Base-by-base conservation (phyloP, 2,888 invertebrate species). In the Trichogramma evanescens region DNA sequence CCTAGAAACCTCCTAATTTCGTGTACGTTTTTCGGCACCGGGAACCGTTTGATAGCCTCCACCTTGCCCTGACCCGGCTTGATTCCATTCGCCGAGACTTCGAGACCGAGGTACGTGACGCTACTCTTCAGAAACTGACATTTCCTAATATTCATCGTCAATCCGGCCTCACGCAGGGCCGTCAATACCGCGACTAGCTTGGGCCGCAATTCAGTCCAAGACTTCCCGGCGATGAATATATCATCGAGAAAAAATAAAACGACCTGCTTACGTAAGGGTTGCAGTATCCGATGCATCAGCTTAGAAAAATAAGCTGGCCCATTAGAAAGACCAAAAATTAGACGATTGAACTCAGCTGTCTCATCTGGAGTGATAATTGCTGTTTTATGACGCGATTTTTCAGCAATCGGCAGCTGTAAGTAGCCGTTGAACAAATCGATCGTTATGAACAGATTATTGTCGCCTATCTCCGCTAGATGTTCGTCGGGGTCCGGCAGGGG, bases 221-320 rank as follows among this genome's bases (percentile, higher is more conserved):
- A 54, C 2, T 49, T 62, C 5, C 66, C 69, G 3, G 66, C 64
- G 1, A 71, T 62, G 1, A 73, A 43, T 4, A 72, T 55, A 50
- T 72, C 74, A 48, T 74, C 72, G 3, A 74, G 9, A 50, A 72
- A 74, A 5, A 65, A 67, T 9, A 69, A 50, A 2, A 63, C 66
- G 4, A 66, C 57, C 4, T 63, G 60, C 41, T 65, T 63, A 6
- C 62, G 61, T 38, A 70, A n/a, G 2, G 60, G 62, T n/a, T 54
- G 57, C 5, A 64, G 51, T 1, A 62, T 59, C 6, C 51, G 42
- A 2, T 63, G 56, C 61, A 62, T 61, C 0, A 56, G 56, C 9
- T 55, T 53, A 6, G 50, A 57, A 63, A 68, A 73, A 10, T 66
- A 68, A 3, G 63, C 59, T 2, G 68, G 67, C 0, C 70, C 69